These are phyloP conservation scores for Hippocampus kuda DNA, from an alignment of 2,797 vertebrate species.

Conservation along the genomic window DNA sequence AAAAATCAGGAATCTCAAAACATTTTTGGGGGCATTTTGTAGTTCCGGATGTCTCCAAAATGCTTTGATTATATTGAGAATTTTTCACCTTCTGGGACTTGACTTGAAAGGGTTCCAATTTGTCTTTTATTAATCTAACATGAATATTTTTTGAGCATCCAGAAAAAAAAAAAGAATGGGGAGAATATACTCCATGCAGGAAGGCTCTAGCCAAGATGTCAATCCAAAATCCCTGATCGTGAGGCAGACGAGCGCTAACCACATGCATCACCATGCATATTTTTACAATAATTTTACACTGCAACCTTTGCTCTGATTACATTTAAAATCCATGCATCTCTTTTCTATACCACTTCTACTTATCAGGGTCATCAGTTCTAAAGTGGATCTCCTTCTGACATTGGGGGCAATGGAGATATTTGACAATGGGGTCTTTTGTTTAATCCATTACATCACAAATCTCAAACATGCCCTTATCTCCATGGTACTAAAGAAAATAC, in stretches of 20 bases:
- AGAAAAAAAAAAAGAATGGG: not conserved
- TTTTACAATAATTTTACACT: no score
- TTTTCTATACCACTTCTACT: not conserved
- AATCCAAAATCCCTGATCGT: no score
- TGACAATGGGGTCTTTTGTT: not conserved
- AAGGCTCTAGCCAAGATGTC: no score
- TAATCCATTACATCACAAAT: slow-evolving; percentile 3
- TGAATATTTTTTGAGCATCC: not conserved
- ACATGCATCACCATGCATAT: not conserved
- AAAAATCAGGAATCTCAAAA: not conserved
- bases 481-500: slow-evolving; percentile 29
- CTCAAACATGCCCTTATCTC: slow-evolving; percentile 15
- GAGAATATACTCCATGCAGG: no score
- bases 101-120: no score
- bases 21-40: not conserved
- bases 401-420: not conserved
- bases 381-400: not conserved
- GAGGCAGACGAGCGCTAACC: not conserved
- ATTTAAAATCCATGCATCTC: not conserved
- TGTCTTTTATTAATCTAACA: not conserved
- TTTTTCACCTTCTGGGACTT: no score
- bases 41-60: not conserved
- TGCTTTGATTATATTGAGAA: not conserved
- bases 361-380: not conserved
- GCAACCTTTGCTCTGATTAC: not conserved